A percentile compares a stretch with the other conserved stretches of the same genome.
phyloP scores from a whole-genome alignment of 2,113 vertebrate genomes.

The Rallus limicola region DNA sequence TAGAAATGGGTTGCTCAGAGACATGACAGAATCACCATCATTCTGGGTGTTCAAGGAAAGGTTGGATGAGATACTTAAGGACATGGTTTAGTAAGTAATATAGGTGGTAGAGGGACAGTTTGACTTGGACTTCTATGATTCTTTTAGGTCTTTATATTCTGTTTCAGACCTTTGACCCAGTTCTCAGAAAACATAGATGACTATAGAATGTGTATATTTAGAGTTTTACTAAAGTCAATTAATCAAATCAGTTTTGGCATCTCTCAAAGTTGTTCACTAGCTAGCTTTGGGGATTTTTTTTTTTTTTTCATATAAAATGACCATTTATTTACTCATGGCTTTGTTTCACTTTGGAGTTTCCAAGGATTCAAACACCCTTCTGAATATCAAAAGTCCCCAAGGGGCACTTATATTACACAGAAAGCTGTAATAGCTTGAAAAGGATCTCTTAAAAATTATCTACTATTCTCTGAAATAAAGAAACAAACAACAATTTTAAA shows the following conservation, averaged over 20 bases:
- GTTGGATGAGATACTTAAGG: no score
- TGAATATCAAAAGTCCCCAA: neutral
- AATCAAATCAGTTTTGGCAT: neutral
- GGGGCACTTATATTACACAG: accelerated
- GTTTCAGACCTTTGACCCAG: neutral
- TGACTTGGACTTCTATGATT: neutral
- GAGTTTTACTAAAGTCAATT: neutral
- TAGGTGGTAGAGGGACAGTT: no score
- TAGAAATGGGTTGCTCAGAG: no score
- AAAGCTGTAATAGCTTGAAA: neutral
- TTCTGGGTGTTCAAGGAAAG: no score
- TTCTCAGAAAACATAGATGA: neutral
- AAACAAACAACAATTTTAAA: neutral
- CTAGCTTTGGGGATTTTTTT: neutral
- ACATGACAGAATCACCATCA: no score
- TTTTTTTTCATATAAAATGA: neutral
- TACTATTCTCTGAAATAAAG: neutral
- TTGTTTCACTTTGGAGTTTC: neutral
- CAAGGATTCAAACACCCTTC: neutral
- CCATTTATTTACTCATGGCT: neutral
- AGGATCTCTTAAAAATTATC: neutral
- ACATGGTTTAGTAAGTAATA: no score
- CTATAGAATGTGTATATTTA: neutral
- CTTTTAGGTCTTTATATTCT: neutral
- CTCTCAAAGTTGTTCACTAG: neutral